These are phyloP conservation scores for Antheraea mylitta DNA, from an alignment of 1,140 invertebrate genomes.

Conservation along the genomic window DNA sequence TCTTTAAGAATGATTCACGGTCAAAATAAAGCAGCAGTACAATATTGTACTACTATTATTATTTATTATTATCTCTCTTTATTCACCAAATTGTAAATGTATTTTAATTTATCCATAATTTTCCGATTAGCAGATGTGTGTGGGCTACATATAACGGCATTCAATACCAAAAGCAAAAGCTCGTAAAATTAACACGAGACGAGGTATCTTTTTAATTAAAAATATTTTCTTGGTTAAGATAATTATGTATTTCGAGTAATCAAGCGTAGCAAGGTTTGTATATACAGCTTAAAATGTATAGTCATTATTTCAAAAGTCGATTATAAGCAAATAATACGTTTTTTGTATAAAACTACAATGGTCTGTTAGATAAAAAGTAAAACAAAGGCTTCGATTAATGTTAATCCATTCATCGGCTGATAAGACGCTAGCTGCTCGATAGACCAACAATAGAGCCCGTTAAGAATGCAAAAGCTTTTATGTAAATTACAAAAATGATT, in stretches of 20 bases:
- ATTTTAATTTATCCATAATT: too few relatives aligned
- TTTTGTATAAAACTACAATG: background rate
- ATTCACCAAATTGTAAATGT: too few relatives aligned
- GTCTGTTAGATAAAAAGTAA: background rate
- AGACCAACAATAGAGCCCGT: background rate
- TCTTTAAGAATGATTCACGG: too few relatives aligned
- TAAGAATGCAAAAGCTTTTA: slow-evolving; percentile 5
- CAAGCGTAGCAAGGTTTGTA: background rate
- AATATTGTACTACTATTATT: too few relatives aligned
- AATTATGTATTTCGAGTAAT: background rate
- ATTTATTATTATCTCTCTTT: too few relatives aligned
- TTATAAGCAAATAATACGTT: too few relatives aligned
- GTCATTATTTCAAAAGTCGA: background rate
- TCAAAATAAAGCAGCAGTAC: too few relatives aligned
- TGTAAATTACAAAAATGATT: background rate
- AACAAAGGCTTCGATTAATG: background rate
- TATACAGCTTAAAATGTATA: background rate
- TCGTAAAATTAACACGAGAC: too few relatives aligned
- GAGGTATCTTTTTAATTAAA: too few relatives aligned
- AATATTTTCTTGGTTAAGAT: background rate
- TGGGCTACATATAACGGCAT: too few relatives aligned
- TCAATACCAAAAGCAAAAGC: too few relatives aligned
- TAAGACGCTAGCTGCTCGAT: background rate
- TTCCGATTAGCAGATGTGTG: too few relatives aligned
- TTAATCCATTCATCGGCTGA: slow-evolving; percentile 1